These are phyloP conservation scores for Telmatochromis brichardi DNA, from an alignment of 2,113 vertebrate species.

Conservation along the genomic window DNA sequence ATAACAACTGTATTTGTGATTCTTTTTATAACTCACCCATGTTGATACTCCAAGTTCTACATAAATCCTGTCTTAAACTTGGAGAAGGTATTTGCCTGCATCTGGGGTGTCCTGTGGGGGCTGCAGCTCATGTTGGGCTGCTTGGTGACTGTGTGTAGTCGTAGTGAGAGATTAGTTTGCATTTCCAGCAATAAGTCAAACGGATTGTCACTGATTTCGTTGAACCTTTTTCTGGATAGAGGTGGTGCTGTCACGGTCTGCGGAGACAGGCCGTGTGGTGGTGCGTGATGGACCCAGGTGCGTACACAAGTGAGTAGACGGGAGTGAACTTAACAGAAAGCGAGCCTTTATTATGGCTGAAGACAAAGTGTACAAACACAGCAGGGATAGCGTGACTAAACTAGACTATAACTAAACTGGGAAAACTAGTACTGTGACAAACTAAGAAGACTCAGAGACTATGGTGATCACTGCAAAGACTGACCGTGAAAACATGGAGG, in stretches of 20 bases:
- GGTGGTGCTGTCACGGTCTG: rapidly evolving
- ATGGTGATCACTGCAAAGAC: rapidly evolving
- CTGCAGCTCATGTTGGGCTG: not conserved
- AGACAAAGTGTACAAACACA: too few species aligned
- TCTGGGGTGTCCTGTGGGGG: not conserved
- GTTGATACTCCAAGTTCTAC: not conserved
- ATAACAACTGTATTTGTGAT: not conserved
- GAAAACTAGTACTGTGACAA: too few species aligned
- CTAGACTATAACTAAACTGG: too few species aligned
- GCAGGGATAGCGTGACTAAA: too few species aligned
- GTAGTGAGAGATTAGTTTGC: not conserved
- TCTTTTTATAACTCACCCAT: not conserved
- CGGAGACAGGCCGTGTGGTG: too few species aligned
- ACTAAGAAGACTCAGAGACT: too few species aligned
- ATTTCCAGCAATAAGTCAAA: not conserved
- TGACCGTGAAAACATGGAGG: too few species aligned
- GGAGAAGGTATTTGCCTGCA: rapidly evolving
- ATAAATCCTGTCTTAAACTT: not conserved
- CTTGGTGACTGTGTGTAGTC: not conserved
- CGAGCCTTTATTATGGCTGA: too few species aligned
- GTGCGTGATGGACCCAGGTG: rapidly evolving
- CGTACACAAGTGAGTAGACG: too few species aligned
- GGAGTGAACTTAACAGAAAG: too few species aligned
- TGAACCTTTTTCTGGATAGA: not conserved
- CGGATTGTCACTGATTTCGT: rapidly evolving